Percentiles rank a stretch among this genome's conserved stretches.
phyloP scores from a whole-genome alignment of 2,888 invertebrate genomes.

The Drosophila demipolita region DNA sequence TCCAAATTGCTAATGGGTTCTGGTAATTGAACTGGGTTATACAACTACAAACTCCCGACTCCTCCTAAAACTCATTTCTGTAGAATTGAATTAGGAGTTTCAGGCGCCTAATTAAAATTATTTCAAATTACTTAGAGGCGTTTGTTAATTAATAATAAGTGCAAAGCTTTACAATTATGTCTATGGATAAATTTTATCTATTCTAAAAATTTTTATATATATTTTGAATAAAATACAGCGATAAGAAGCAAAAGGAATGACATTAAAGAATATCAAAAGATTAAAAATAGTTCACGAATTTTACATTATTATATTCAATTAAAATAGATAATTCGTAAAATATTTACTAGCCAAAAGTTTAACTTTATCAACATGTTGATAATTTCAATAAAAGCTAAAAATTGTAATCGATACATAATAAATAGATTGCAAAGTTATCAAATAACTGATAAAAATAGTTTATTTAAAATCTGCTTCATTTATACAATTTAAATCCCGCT shows the following conservation, averaged over 20 bases:
- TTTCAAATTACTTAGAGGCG: background rate
- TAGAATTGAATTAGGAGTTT: background rate
- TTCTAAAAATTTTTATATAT: background rate
- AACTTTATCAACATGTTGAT: no score
- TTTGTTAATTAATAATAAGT: background rate
- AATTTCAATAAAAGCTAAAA: no score
- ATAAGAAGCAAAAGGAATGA: no score
- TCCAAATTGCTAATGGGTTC: constrained; percentile 29
- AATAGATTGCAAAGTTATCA: background rate
- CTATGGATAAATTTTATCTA: background rate
- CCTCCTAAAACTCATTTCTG: constrained; percentile 9
- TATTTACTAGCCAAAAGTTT: background rate
- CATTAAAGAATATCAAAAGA: no score
- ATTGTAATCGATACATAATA: background rate
- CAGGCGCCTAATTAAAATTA: background rate
- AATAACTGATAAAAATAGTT: background rate
- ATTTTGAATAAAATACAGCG: background rate
- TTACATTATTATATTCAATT: background rate
- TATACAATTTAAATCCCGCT: background rate
- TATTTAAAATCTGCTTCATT: background rate
- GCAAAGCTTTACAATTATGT: background rate
- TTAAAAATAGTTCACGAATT: no score
- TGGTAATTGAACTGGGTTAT: constrained; percentile 7
- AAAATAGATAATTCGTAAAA: background rate
- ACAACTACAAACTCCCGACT: background rate